phyloP scores from a whole-genome alignment of 35 echinoderm and acorn worm species.

The Nesometra sesokonis region DNA sequence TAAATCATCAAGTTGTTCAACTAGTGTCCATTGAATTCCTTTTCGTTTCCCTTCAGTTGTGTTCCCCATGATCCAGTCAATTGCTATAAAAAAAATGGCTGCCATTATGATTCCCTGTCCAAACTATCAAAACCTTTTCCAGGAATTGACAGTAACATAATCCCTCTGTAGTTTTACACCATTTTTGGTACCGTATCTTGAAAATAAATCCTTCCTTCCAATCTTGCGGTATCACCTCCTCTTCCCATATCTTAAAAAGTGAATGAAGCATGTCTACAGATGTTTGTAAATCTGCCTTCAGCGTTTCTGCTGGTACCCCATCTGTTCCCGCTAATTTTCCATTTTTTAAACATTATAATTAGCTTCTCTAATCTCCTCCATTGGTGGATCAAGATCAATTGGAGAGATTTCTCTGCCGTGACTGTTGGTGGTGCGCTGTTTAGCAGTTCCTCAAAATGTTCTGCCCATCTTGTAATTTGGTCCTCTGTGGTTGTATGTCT shows the following conservation, averaged over 20 bases:
- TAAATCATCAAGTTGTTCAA: no score
- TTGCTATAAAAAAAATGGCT: no score
- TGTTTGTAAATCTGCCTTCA: slow-evolving; percentile 21
- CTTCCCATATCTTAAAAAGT: background rate
- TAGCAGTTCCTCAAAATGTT: no score
- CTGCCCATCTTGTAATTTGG: no score
- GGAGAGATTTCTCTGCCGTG: slow-evolving; percentile 6
- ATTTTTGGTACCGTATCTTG: background rate
- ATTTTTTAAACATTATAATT: background rate
- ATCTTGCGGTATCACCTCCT: slow-evolving; percentile 11
- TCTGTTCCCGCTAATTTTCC: background rate
- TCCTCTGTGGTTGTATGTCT: background rate
- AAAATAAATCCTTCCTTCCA: slow-evolving; percentile 7
- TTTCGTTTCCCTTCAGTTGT: no score
- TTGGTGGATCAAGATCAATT: background rate
- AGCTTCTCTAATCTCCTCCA: slow-evolving; percentile 1
- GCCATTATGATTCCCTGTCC: slow-evolving; percentile 8
- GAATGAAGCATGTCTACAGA: no score
- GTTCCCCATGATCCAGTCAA: no score
- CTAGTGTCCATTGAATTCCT: no score
- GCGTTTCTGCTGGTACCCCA: slow-evolving; percentile 7
- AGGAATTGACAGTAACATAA: slow-evolving; percentile 7
- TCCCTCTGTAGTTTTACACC: slow-evolving; percentile 12
- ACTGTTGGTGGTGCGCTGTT: no score
- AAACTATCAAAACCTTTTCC: slow-evolving; percentile 1